These are phyloP conservation scores for Neocrepidodera transversa DNA, from an alignment of 2,888 invertebrate species.

Conservation along the genomic window DNA sequence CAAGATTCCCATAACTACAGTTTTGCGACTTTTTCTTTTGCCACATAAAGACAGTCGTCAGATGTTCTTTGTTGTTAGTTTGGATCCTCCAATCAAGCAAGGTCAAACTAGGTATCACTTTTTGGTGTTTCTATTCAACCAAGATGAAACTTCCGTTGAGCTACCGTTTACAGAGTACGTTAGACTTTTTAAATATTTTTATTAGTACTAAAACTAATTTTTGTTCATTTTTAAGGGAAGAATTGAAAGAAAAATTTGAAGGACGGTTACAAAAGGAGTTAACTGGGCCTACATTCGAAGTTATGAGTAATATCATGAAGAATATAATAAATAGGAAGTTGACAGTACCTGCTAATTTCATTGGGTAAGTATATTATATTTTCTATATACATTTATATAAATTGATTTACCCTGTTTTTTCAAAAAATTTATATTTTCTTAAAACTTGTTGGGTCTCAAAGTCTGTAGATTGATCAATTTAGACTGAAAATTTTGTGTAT, in stretches of 20 bases:
- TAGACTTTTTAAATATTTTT: constrained; percentile 2
- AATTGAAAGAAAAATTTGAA: constrained; percentile 91
- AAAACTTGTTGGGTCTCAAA: too few species aligned
- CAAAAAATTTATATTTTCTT: too few species aligned
- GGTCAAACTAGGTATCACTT: constrained; percentile 99
- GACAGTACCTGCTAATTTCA: constrained; percentile 91
- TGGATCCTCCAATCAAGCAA: constrained; percentile 99
- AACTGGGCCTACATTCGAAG: constrained; percentile 92
- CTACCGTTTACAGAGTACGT: constrained; percentile 89
- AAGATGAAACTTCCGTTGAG: constrained; percentile 92
- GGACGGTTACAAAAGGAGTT: constrained; percentile 90
- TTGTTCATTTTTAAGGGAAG: constrained; percentile 68
- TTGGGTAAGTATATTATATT: constrained; percentile 70
- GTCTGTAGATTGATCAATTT: too few species aligned
- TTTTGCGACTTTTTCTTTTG: constrained; percentile 89
- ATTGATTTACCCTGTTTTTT: too few species aligned
- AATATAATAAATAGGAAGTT: constrained; percentile 92
- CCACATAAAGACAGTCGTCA: constrained; percentile 98
- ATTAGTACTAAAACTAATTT: constrained; percentile 7
- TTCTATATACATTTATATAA: too few species aligned
- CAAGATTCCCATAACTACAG: constrained; percentile 98
- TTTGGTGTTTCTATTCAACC: constrained; percentile 91
- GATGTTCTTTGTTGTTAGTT: constrained; percentile 96
- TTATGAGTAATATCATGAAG: constrained; percentile 96
- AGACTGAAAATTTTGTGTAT: too few species aligned